Conservation (phyloP, 2,113 vertebrate species). For the Pavo muticus region DNA sequence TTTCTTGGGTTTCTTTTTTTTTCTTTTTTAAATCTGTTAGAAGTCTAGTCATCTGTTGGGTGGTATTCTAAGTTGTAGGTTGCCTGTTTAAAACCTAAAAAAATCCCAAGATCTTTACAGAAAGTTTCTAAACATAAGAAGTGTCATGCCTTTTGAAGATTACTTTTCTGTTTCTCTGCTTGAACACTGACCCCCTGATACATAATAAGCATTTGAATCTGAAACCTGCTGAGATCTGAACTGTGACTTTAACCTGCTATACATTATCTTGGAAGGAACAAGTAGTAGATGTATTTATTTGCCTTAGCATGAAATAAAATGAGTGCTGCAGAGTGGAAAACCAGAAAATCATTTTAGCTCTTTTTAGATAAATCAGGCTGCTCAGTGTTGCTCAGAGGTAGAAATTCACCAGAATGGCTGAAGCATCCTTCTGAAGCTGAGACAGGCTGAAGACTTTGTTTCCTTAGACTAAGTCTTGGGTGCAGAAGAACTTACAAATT, state of each 20-base stretch:
- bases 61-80: background rate
- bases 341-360: slow-evolving; percentile 40
- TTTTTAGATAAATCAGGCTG: slow-evolving; percentile 42
- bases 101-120: background rate
- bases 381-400: background rate
- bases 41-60: background rate
- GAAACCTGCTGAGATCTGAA: slow-evolving; percentile 69
- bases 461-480: background rate
- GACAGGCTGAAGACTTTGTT: background rate
- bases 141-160: slow-evolving; percentile 41
- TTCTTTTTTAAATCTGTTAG: background rate
- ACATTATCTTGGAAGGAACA: slow-evolving; percentile 19
- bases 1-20: background rate
- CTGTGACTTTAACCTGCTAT: slow-evolving; percentile 55
- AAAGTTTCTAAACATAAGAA: slow-evolving; percentile 43
- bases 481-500: background rate
- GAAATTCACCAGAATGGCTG: background rate
- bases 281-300: slow-evolving; percentile 59
- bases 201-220: slow-evolving; percentile 61
- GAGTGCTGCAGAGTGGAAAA: slow-evolving; percentile 62
- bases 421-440: background rate
- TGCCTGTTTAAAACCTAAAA: slow-evolving; percentile 13
- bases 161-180: slow-evolving; percentile 49
- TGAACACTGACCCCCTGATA: slow-evolving; percentile 58
- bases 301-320: slow-evolving; percentile 60